Evolutionary conservation across 1,140 invertebrate species (phyloP), one percentile per base, ranked within the genome.

Genomic region (Wiebesia pumilae): DNA sequence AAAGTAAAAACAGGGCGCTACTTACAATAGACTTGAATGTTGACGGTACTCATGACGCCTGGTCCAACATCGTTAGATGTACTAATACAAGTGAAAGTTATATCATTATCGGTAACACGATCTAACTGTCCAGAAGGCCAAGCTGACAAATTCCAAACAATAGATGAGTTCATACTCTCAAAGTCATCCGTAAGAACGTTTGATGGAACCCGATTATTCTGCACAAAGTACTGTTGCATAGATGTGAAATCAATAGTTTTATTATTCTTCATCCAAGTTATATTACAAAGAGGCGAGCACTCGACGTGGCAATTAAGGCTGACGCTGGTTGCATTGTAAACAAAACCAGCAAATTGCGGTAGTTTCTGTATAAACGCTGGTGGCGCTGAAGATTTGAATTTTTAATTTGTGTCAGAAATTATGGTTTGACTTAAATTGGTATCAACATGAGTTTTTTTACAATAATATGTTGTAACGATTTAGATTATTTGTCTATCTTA

Each of bases 11-110:
- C 21, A 62, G 78, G 47, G 79, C 0, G 0, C 38, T 69, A 96
- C 97, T 96, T 93, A 98, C 97, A 98, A 94, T 98, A 97, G 35
- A 98, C 97, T 65, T 96, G 96, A 88, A 98, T 97, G 90, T 96
- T 95, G 21, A 97, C 97, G 40, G 95, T 96, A 90, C 96, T 97
- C 83, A 96, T 96, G 65, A 98, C 97, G 0, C 96, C 96, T 0
- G 94, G 93, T 9, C 96, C 96, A 30, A 96, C 95, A 0, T 96
- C 97, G 91, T 98, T 98, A 10, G 94, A 93, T 21, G 95, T 97
- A 81, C 97, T 97, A 79, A 95, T 94, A 92, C 98, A 98, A 35
- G 96, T 97, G 91, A 98, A 98, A 91, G 97, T 96, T 12, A 81
- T 81, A 21, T 96, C 96, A 89, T 97, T 97, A 92, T 98, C 97